A percentile compares a stretch with the other conserved stretches of the same genome.
These are phyloP conservation scores for Glaucidium brasilianum DNA, from an alignment of 2,113 vertebrate genomes.

Conservation along the genomic window DNA sequence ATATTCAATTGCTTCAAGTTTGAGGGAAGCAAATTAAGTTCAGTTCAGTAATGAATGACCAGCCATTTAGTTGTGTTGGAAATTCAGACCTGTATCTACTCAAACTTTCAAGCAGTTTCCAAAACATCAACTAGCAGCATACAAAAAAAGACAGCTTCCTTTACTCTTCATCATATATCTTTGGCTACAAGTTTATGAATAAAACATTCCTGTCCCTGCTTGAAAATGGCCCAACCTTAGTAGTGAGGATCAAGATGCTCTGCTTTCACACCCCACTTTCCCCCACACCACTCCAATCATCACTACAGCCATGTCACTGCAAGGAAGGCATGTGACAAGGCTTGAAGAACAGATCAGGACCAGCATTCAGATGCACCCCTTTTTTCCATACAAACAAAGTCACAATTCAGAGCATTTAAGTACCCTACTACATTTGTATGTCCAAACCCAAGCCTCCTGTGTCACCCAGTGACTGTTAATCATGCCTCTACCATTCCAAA, in stretches of 20 bases:
- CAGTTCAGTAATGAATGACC: background rate
- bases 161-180: background rate
- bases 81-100: background rate
- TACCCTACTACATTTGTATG: background rate
- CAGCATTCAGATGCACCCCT: background rate
- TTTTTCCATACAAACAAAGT: background rate
- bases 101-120: background rate
- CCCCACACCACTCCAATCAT: background rate
- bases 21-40: background rate
- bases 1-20: background rate
- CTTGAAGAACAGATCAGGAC: background rate
- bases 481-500: background rate
- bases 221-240: background rate
- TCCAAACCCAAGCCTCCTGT: background rate
- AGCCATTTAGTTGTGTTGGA: background rate
- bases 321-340: background rate
- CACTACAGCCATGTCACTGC: background rate
- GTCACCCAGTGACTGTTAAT: background rate
- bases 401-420: background rate
- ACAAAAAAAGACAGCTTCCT: background rate
- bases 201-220: background rate
- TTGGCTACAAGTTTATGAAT: background rate
- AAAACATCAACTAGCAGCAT: background rate
- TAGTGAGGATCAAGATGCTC: background rate
- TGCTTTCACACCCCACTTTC: background rate